Evolutionary conservation across 2,113 vertebrate genomes (phyloP).

Genomic region (Calidris pugnax): DNA sequence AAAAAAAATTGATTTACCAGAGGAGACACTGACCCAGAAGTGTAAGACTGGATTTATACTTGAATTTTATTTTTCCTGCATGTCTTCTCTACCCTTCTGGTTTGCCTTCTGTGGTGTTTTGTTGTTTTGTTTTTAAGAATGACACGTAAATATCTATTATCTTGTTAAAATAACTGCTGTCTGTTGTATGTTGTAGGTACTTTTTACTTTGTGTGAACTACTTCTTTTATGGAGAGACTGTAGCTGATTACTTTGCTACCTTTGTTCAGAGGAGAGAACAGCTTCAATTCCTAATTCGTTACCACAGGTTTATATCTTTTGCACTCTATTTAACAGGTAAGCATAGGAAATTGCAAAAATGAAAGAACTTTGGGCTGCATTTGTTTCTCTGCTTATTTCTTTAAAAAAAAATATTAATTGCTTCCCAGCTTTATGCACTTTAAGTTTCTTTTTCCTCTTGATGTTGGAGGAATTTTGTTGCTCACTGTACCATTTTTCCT

Average conservation of each 20-base stretch:
- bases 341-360: background rate
- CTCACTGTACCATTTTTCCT: background rate
- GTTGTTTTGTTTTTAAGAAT: background rate
- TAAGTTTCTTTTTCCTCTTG: background rate
- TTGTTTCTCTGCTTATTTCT: background rate
- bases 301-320: conserved; percentile 98
- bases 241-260: conserved; percentile 95
- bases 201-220: conserved; percentile 98
- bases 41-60: background rate
- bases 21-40: background rate
- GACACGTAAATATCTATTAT: background rate
- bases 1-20: background rate
- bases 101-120: background rate
- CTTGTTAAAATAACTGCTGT: background rate
- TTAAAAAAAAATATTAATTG: background rate
- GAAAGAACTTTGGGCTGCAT: background rate
- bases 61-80: background rate
- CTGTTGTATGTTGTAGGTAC: conserved; percentile 81
- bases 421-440: background rate
- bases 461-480: background rate
- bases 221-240: conserved; percentile 98
- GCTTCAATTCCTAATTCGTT: conserved; percentile 94
- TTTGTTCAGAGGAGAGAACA: conserved; percentile 94
- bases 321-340: conserved; percentile 93
- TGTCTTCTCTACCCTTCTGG: background rate